Conservation (phyloP, 2,888 invertebrate genomes). For the Pediacus dermestoides region DNA sequence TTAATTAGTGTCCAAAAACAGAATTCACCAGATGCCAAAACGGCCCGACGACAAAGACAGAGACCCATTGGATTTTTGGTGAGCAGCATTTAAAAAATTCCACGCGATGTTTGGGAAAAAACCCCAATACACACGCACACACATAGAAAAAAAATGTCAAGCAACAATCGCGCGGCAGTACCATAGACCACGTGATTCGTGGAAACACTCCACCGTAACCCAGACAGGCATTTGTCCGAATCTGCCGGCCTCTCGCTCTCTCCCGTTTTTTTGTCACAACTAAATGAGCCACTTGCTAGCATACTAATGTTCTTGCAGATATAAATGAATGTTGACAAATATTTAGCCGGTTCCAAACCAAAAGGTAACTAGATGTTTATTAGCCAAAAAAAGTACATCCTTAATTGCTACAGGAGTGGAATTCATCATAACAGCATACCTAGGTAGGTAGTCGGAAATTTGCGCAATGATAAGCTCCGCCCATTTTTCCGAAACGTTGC, state of each 20-base stretch:
- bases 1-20: constrained; percentile 48
- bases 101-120: constrained; percentile 22
- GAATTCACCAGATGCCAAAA: constrained; percentile 39
- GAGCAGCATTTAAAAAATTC: constrained; percentile 33
- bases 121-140: too few species aligned
- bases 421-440: constrained; percentile 26
- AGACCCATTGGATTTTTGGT: constrained; percentile 7
- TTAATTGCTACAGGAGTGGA: constrained; percentile 31
- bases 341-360: constrained; percentile 33
- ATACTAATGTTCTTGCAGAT: constrained; percentile 34
- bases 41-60: background rate
- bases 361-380: constrained; percentile 34
- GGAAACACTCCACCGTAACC: constrained; percentile 34
- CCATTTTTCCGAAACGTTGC: constrained; percentile 22
- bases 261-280: constrained; percentile 28
- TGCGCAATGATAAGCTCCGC: constrained; percentile 20
- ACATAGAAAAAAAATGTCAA: too few species aligned
- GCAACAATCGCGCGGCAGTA: too few species aligned
- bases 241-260: constrained; percentile 15
- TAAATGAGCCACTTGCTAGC: constrained; percentile 33
- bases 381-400: constrained; percentile 29
- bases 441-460: constrained; percentile 14
- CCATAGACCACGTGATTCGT: constrained; percentile 40
- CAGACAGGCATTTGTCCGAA: constrained; percentile 37
- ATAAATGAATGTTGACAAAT: constrained; percentile 39